These are phyloP conservation scores for Metaphire vulgaris DNA, from an alignment of 1,140 invertebrate species.

Conservation along the genomic window DNA sequence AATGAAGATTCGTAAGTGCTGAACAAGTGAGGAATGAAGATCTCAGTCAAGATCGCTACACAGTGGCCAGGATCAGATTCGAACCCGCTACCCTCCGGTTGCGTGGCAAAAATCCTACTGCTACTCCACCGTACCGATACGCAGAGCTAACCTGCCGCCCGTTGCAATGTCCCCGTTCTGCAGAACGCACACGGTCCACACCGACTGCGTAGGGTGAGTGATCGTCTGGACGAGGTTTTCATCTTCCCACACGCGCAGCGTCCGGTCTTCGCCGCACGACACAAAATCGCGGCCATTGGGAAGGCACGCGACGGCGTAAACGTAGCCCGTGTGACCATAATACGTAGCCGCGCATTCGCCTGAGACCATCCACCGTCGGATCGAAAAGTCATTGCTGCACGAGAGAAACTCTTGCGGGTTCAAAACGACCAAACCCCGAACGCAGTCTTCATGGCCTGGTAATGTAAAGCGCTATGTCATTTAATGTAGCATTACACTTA, in stretches of 20 bases:
- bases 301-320: conserved; percentile 62
- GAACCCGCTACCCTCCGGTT: no score
- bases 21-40: no score
- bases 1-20: no score
- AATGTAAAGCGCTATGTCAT: no score
- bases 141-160: conserved; percentile 63
- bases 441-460: conserved; percentile 80
- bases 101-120: no score
- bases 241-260: conserved; percentile 73
- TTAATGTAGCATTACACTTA: no score
- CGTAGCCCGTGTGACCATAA: conserved; percentile 67
- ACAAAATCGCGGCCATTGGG: conserved; percentile 55
- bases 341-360: conserved; percentile 72
- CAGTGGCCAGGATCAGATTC: no score
- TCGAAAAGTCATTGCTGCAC: conserved; percentile 80
- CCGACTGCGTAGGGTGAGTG: conserved; percentile 71
- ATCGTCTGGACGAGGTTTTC: conserved; percentile 66
- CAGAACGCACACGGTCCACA: conserved; percentile 78
- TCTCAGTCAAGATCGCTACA: no score
- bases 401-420: conserved; percentile 69
- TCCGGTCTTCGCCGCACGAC: conserved; percentile 69
- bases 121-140: no score
- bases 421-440: conserved; percentile 67
- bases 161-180: conserved; percentile 83
- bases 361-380: conserved; percentile 68